Evolutionary conservation across 2,797 vertebrate genomes (phyloP), one percentile per base, ranked within the genome.

Genomic region (Squalus acanthias): DNA sequence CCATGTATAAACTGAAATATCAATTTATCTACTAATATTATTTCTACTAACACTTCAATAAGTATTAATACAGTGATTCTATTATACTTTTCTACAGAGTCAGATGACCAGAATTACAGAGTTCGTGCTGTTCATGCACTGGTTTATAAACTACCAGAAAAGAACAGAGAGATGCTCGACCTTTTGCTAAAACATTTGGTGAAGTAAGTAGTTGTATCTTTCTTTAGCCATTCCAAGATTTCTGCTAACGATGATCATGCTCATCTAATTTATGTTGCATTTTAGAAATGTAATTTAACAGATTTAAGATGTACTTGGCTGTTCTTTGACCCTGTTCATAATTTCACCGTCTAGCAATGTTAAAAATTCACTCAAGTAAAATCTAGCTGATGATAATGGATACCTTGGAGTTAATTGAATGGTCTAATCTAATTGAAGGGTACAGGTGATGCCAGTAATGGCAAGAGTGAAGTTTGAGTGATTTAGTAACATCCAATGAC

Each of bases 81-180:
- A 26, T 93, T 20, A 69, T 46, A 24, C 7, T 60, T 97, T 97
- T 96, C 97, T 96, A 97, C 97, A 99, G 99, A 99, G 97, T 99
- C 99, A 0, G 99, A 99, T 97, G 99, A 99, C 97, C 99, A 99
- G 97, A 99, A 99, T 97, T 99, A 99, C 98, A 98, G 99, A 96
- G 99, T 99, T 96, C 98, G 99, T 97, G 99, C 99, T 0, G 98
- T 99, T 94, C 99, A 99, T 12, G 98, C 99, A 0, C 97, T 99
- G 97, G 98, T 99, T 96, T 98, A 99, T 97, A 99, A 98, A 97
- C 97, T 99, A 96, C 99, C 99, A 0, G 99, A 99, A 96, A 99
- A 98, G 97, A 99, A 99, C 98, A 98, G 98, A 97, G 99, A 99
- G 98, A 99, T 99, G 99, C 98, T 99, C 98, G 99, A 99, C 98